Percentiles rank a stretch among this genome's conserved stretches.
Evolutionary conservation across 2,888 invertebrate genomes (phyloP).

Genomic region (Petrolisthes manimaculis): DNA sequence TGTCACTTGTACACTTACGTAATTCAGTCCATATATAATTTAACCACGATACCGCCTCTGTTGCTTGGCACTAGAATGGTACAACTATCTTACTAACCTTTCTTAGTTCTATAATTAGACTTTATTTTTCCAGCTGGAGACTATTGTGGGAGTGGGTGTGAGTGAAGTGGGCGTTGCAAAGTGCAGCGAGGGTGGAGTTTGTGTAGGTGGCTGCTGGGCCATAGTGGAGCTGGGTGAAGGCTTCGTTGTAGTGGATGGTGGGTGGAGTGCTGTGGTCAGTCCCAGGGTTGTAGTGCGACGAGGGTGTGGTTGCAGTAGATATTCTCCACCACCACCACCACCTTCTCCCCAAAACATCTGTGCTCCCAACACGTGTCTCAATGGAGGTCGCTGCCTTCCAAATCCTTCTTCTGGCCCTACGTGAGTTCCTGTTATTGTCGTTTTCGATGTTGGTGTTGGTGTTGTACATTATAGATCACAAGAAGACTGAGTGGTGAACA

Average conservation of each 20-base stretch:
- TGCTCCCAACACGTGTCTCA: constrained; percentile 67
- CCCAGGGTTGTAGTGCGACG: constrained; percentile 37
- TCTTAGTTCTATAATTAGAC: no score
- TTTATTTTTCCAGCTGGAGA: background rate
- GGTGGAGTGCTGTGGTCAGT: constrained; percentile 39
- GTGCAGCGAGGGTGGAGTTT: background rate
- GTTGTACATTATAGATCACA: no score
- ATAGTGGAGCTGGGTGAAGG: constrained; percentile 24
- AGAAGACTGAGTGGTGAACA: no score
- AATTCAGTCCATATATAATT: background rate
- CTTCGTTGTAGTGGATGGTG: constrained; percentile 48
- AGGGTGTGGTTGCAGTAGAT: constrained; percentile 41
- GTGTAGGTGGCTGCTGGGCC: constrained; percentile 37
- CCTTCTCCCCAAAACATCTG: constrained; percentile 67
- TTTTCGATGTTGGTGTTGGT: no score
- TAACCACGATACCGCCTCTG: no score
- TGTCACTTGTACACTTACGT: background rate
- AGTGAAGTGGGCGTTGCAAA: background rate
- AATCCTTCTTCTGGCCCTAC: background rate
- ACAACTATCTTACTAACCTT: no score
- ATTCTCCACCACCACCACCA: background rate
- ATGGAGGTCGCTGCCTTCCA: constrained; percentile 50
- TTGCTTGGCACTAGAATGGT: no score
- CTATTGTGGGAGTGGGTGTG: constrained; percentile 11
- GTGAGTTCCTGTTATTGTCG: no score